Evolutionary conservation across 2,888 invertebrate species (phyloP), one percentile per base, ranked within the genome.

Genomic region (Xanthorhoe spadicearia): DNA sequence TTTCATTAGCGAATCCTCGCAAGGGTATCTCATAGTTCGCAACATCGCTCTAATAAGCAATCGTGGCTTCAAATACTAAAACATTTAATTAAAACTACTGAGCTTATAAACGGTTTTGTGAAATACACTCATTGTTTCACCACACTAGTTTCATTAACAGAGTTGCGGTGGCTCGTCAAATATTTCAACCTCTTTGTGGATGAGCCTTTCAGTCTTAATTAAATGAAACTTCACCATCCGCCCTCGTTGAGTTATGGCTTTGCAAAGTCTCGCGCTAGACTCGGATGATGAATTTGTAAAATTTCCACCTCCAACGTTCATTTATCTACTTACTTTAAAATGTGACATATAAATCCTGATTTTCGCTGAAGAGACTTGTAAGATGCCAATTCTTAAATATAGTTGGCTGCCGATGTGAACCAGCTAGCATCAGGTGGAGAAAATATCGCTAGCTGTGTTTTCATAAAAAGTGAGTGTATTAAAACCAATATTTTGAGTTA

Each of bases 151-250:
- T 78, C 77, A 79, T 80, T 76, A 79, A 74, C 70, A 70, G 62
- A 66, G 71, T 68, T 77, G 82, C 54, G 78, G 77, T 70, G 68
- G 73, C 68, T 78, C 74, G 67, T 80, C 74, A 80, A 80, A 82
- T 70, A 79, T 80, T 77, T 76, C 76, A 77, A 77, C 74, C 74
- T 76, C 74, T 74, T 72, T 73, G 75, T 72, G 73, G 68, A 71
- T 74, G 61, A 75, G 73, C 70, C 77, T 76, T 76, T 77, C 66
- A 68, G 74, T 72, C 72, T 72, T 82, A 80, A 82, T 81, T 79
- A 78, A 79, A 80, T 70, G 64, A 66, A 70, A 71, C 64, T 68
- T 66, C 71, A 61, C 69, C 66, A 70, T 69, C 61, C 52, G 52
- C 50, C 64, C 67, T 64, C 61, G 59, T 70, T 71, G 70, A 70